Base-by-base conservation (phyloP, 1,140 invertebrate genomes). In the Drosophila pachea region DNA sequence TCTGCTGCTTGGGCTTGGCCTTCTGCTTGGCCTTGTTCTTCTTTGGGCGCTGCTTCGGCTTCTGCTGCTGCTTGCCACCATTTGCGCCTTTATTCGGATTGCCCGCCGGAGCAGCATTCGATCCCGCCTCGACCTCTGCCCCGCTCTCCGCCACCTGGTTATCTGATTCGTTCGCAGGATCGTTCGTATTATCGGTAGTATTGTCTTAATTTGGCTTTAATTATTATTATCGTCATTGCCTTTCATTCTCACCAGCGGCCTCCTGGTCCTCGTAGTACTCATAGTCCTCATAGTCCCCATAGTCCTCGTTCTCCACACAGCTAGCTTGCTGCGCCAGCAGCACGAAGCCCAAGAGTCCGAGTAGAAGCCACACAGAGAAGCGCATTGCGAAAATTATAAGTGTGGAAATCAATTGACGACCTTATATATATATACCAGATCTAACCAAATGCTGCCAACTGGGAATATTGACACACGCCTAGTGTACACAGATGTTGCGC, bases 321-420 rank as follows among this genome's bases (percentile, higher is more conserved):
- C 40, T 40, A 12, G 16, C 6, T 7, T 12, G 12, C 2, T 68
- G 55, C 4, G 42, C 29, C 38, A 77, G 12, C 7, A 73, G 42
- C 8, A 77, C 7, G 12, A 70, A 64, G 31, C 55, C 32, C 5
- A 73, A n/a, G 7, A 77, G 32, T 3, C 55, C 65, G 29, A 65
- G 12, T 36, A 64, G 9, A 0, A 77, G 11, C 42, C 68, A 40
- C 36, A 45, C 55, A 11, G 36, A 32, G 0, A 64, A 14, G 7
- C 62, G 68, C 73, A 76, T 76, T 29, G 16, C 40, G 42, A 58
- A 40, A 42, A 6, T 9, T 7, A 7, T 64, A 14, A 64, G 36
- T 55, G n/a, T 11, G 16, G 2, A 1, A 35, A 16, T 6, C 9
- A 55, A 16, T 16, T 33, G 31, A 11, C 2, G 2, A 9, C 12